phyloP scores from a whole-genome alignment of 2,113 vertebrate species.

The Rostratula benghalensis region DNA sequence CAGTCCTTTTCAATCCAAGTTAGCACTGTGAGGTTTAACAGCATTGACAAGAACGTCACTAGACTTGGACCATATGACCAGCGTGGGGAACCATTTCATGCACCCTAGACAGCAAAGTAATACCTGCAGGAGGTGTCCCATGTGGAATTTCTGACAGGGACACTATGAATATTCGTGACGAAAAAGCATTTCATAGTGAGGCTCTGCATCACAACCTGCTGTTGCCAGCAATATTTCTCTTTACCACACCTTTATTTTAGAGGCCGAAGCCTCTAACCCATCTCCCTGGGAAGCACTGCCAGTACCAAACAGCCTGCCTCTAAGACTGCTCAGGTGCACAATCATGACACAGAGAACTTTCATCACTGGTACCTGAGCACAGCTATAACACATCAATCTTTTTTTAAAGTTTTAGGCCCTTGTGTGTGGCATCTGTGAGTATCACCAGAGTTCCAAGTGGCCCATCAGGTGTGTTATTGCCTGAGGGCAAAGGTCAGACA shows the following conservation, averaged over 20 bases:
- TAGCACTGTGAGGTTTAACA: background rate
- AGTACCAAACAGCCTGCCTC: background rate
- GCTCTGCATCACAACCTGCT: background rate
- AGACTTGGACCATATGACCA: background rate
- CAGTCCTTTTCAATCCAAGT: background rate
- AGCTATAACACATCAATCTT: background rate
- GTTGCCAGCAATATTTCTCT: background rate
- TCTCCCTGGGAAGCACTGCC: background rate
- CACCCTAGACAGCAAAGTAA: background rate
- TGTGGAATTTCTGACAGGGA: background rate
- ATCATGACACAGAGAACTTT: background rate
- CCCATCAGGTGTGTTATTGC: background rate
- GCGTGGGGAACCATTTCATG: accelerated
- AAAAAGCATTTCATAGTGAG: background rate
- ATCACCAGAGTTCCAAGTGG: background rate
- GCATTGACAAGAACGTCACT: background rate
- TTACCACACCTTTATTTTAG: background rate
- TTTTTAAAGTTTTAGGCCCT: background rate
- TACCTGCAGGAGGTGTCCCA: background rate
- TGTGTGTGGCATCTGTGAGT: background rate
- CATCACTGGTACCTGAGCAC: background rate
- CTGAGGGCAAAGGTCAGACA: background rate
- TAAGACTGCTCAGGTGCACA: background rate
- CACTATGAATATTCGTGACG: background rate
- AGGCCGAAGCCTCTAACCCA: background rate